Percentiles rank a stretch among this genome's conserved stretches.
These are phyloP conservation scores for Minunthozetes semirufus DNA, from an alignment of 2,888 invertebrate genomes.

Conservation along the genomic window DNA sequence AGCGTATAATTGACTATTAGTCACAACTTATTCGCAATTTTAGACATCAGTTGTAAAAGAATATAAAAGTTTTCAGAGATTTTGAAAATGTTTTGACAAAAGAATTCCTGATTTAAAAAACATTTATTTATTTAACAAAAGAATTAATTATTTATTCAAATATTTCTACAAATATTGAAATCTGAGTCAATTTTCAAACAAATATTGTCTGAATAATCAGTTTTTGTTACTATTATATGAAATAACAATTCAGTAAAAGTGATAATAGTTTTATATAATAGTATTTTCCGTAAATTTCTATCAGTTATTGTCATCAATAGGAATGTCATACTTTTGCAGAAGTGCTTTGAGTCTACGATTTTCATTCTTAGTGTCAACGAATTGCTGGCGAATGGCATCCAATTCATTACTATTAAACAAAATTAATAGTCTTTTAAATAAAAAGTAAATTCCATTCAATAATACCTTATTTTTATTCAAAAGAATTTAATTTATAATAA, in stretches of 20 bases:
- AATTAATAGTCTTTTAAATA: not conserved
- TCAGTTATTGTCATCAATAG: constrained; percentile 13
- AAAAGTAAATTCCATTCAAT: not conserved
- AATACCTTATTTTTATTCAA: not conserved
- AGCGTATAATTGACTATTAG: too few relatives aligned
- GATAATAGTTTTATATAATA: not conserved
- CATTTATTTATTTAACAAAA: too few relatives aligned
- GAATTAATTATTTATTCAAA: not conserved
- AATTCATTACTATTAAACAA: constrained; percentile 31
- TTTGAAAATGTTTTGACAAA: too few relatives aligned
- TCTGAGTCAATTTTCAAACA: not conserved
- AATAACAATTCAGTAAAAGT: not conserved
- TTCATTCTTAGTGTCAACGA: constrained; percentile 62
- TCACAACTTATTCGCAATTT: too few relatives aligned
- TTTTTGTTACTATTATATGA: not conserved
- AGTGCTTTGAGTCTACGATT: constrained; percentile 63
- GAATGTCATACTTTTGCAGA: constrained; percentile 56
- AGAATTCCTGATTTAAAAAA: too few relatives aligned
- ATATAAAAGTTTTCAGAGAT: too few relatives aligned
- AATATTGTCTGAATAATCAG: not conserved
- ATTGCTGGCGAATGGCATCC: constrained; percentile 40
- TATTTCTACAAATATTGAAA: not conserved
- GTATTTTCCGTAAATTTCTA: not conserved
- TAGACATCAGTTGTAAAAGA: too few relatives aligned
- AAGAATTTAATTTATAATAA: not conserved